phyloP scores from a whole-genome alignment of 2,797 vertebrate genomes.

The Yasuhikotakia modesta region DNA sequence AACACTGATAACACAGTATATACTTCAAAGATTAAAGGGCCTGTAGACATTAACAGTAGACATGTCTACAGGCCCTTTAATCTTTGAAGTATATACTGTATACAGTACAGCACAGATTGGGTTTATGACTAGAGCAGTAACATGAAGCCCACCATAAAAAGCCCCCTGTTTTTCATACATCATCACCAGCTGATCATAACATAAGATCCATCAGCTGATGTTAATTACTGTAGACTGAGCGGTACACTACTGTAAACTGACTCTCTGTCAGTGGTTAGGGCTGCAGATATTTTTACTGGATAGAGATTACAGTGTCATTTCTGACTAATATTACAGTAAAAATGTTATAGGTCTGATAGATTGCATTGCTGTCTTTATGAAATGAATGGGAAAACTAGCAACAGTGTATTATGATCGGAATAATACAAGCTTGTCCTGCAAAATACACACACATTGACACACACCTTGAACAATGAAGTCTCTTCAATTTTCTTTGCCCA shows the following conservation, averaged over 20 bases:
- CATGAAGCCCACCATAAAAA: neutral
- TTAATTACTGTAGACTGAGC: conserved; percentile 19
- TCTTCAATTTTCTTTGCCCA: conserved; percentile 10
- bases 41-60: too few species aligned
- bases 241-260: conserved; percentile 16
- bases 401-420: too few species aligned
- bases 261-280: conserved; percentile 11
- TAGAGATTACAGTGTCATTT: neutral
- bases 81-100: too few species aligned
- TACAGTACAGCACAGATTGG: too few species aligned
- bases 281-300: neutral
- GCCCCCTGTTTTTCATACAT: neutral
- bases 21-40: too few species aligned
- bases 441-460: neutral
- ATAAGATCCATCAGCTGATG: conserved; percentile 26
- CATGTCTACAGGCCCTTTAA: too few species aligned
- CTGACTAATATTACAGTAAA: conserved; percentile 15
- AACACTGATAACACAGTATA: too few species aligned
- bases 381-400: neutral
- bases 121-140: too few species aligned
- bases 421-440: neutral
- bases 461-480: conserved; percentile 12
- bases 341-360: neutral
- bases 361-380: neutral
- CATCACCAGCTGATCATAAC: conserved; percentile 8